Evolutionary conservation across 2,888 invertebrate species (phyloP), one percentile per base, ranked within the genome.

Genomic region (Pteria penguin): DNA sequence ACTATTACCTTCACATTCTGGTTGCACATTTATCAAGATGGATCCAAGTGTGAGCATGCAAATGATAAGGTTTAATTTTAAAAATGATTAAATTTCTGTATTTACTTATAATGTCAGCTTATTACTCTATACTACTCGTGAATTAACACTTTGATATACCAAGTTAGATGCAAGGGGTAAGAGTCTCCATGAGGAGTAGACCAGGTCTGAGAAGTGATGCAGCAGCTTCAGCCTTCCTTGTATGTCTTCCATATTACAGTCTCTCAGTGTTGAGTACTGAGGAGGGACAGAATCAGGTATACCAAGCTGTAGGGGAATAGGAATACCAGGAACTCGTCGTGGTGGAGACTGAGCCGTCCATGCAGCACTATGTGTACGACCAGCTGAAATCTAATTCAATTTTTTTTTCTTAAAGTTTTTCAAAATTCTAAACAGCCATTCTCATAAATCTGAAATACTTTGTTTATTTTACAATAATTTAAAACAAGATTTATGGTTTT

Each of bases 321-420:
- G 93, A 26, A 93, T 91, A 2, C 94, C 94, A n/a, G 94, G 93
- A 4, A 91, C 87, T 65, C 94, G 80, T 32, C 92, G 90, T 0
- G 93, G 88, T n/a, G 90, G 87, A 2, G 90, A 88, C 2, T 91
- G 92, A 1, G 94, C 93, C 0, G 94, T 94, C 94, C 95, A 95
- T 2, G 94, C 94, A 1, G 94, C 94, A 84, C 94, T 94, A 88
- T 95, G 95, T 14, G 94, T 94, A 72, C 94, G 90, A 4, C 95
- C 95, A 2, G 94, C 94, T 1, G 94, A 94, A 63, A 95, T 94
- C 93, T 93, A 84, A n/a, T n/a, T n/a, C n/a, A n/a, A n/a, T n/a
- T n/a, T n/a, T n/a, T n/a, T n/a, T n/a, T n/a, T n/a, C n/a, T n/a
- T n/a, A n/a, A n/a, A n/a, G n/a, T n/a, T n/a, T n/a, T n/a, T n/a